phyloP scores from a whole-genome alignment of 92 coral and sea anemone species.

The Parazoanthus darwini region DNA sequence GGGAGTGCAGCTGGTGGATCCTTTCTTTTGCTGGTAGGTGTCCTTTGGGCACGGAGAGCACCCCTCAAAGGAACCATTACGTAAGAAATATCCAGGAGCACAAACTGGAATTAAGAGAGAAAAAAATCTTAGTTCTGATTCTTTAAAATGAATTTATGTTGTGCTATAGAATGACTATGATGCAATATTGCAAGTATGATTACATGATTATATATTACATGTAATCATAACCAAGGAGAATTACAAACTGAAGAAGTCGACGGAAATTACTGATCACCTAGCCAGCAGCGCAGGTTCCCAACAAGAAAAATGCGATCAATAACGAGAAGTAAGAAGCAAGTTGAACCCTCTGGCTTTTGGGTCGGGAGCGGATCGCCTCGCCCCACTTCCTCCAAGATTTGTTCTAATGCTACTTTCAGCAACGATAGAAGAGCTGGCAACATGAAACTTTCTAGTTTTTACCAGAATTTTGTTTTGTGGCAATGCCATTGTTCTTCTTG shows the following conservation, averaged over 20 bases:
- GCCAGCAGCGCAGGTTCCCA: neutral
- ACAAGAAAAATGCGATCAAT: neutral
- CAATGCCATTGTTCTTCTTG: too few species aligned
- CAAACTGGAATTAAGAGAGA: neutral
- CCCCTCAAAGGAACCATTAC: neutral
- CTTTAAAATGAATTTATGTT: neutral
- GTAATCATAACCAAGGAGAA: too few species aligned
- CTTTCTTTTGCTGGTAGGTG: neutral
- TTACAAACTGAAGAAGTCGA: neutral
- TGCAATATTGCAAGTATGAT: neutral
- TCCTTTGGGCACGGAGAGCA: conserved; percentile 7
- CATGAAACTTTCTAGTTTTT: too few species aligned
- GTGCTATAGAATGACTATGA: neutral
- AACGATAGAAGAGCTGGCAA: too few species aligned
- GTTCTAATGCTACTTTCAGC: too few species aligned
- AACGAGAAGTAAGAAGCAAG: too few species aligned
- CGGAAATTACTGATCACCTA: neutral
- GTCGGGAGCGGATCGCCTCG: too few species aligned
- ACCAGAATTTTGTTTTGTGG: too few species aligned
- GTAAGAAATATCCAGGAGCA: neutral
- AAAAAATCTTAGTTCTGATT: neutral
- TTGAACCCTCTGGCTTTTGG: too few species aligned
- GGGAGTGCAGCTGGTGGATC: neutral
- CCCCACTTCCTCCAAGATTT: too few species aligned
- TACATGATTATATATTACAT: too few species aligned